Percentiles rank a stretch among this genome's conserved stretches.
Conservation (phyloP, 2,888 invertebrate genomes). For the Baccha elongata region DNA sequence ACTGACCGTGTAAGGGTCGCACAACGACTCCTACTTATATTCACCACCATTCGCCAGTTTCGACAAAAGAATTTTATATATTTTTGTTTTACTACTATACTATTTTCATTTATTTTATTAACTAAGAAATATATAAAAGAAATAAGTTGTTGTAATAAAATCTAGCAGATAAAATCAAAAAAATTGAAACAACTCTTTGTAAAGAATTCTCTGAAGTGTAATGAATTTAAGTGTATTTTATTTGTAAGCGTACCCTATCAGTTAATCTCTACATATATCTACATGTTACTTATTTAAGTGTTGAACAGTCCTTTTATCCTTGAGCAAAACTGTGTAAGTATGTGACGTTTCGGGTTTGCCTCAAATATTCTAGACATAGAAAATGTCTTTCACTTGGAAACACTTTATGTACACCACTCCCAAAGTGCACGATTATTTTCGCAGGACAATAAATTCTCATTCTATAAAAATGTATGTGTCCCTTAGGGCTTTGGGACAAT, state of each 20-base stretch:
- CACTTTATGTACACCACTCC: conserved; percentile 48
- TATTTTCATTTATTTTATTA: too few species aligned
- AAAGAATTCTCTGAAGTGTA: conserved; percentile 54
- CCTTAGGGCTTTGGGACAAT: neutral
- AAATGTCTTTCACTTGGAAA: conserved; percentile 46
- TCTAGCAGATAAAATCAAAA: conserved; percentile 29
- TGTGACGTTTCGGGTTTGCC: neutral
- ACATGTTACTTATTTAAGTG: conserved; percentile 7
- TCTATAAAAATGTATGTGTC: neutral
- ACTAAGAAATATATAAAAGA: too few species aligned
- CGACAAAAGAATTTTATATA: too few species aligned
- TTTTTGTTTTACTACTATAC: too few species aligned
- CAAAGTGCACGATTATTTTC: conserved; percentile 16
- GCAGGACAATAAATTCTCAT: conserved; percentile 14
- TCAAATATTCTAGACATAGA: neutral
- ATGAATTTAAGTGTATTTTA: conserved; percentile 60
- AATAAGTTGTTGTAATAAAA: too few species aligned
- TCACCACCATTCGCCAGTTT: too few species aligned
- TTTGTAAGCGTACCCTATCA: conserved; percentile 8
- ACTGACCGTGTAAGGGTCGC: too few species aligned
- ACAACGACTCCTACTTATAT: too few species aligned
- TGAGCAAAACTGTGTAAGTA: neutral
- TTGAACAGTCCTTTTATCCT: neutral
- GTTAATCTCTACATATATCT: neutral
- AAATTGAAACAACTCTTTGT: conserved; percentile 13